A percentile compares a stretch with the other conserved stretches of the same genome.
phyloP scores from a whole-genome alignment of 1,140 invertebrate species.

The Kradibia gibbosae region DNA sequence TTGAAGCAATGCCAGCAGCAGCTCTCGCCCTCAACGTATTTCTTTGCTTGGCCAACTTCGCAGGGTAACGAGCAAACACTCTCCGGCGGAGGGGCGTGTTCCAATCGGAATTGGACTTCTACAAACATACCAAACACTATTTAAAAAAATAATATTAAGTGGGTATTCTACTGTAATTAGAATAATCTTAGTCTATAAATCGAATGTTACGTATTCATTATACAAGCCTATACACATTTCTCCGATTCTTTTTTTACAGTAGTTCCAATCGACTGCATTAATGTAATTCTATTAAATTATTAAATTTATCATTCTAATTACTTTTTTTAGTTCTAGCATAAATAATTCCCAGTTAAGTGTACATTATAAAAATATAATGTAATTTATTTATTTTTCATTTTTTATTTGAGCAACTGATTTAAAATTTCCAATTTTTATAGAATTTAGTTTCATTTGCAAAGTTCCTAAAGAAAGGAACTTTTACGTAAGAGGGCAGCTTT shows the following conservation, averaged over 20 bases:
- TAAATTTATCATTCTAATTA: too few relatives aligned
- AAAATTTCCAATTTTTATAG: too few relatives aligned
- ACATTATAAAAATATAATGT: too few relatives aligned
- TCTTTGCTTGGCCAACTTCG: slow-evolving; percentile 88
- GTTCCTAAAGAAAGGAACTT: too few relatives aligned
- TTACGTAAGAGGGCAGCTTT: too few relatives aligned
- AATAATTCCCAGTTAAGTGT: too few relatives aligned
- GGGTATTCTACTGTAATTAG: not conserved
- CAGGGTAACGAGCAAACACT: slow-evolving; percentile 93
- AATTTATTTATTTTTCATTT: too few relatives aligned
- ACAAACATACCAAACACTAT: slow-evolving; percentile 46
- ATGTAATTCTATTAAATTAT: too few relatives aligned
- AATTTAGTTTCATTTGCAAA: too few relatives aligned
- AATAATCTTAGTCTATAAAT: not conserved
- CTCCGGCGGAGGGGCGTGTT: slow-evolving; percentile 82
- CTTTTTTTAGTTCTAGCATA: too few relatives aligned
- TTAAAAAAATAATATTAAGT: slow-evolving; percentile 8
- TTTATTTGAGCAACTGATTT: too few relatives aligned
- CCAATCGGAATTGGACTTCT: slow-evolving; percentile 88
- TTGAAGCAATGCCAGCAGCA: slow-evolving; percentile 98
- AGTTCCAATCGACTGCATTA: too few relatives aligned
- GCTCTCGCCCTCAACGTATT: slow-evolving; percentile 91
- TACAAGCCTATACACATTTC: not conserved
- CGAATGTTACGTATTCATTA: not conserved
- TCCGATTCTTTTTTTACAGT: not conserved